These are phyloP conservation scores for Myodes glareolus DNA, from an alignment of 2,113 vertebrate species.

Conservation along the genomic window DNA sequence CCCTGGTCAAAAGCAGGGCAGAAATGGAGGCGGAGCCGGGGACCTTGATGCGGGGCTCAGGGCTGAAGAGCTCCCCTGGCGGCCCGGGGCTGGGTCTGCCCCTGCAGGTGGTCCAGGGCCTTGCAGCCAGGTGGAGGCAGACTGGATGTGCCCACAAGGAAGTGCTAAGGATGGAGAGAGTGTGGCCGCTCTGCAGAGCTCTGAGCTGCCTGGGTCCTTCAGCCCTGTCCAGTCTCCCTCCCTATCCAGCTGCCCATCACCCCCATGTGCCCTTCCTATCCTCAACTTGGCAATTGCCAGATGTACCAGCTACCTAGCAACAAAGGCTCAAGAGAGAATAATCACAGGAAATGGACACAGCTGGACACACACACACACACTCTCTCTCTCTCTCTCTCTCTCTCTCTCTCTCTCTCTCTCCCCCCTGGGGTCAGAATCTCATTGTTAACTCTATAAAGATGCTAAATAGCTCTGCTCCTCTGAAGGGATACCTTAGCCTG, in stretches of 20 bases:
- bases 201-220: constrained; percentile 58
- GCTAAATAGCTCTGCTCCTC: background rate
- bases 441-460: constrained; percentile 55
- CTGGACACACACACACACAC: background rate
- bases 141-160: no score
- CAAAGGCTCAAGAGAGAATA: constrained; percentile 47
- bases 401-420: no score
- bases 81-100: constrained; percentile 2
- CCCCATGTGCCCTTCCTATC: background rate
- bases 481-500: background rate
- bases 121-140: background rate
- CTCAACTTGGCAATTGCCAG: background rate
- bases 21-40: constrained; percentile 33
- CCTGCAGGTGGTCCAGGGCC: constrained; percentile 42
- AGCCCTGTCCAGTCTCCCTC: background rate
- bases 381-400: no score
- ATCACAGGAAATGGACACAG: background rate
- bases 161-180: no score
- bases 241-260: background rate
- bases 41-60: background rate
- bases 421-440: constrained; percentile 53
- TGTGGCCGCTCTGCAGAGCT: constrained; percentile 70
- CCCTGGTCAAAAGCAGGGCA: constrained; percentile 32
- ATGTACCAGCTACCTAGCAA: constrained; percentile 82
- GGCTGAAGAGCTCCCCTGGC: background rate